A percentile compares a stretch with the other conserved stretches of the same genome.
Conservation (phyloP, 1,140 invertebrate species). For the Acromyrmex heyeri region DNA sequence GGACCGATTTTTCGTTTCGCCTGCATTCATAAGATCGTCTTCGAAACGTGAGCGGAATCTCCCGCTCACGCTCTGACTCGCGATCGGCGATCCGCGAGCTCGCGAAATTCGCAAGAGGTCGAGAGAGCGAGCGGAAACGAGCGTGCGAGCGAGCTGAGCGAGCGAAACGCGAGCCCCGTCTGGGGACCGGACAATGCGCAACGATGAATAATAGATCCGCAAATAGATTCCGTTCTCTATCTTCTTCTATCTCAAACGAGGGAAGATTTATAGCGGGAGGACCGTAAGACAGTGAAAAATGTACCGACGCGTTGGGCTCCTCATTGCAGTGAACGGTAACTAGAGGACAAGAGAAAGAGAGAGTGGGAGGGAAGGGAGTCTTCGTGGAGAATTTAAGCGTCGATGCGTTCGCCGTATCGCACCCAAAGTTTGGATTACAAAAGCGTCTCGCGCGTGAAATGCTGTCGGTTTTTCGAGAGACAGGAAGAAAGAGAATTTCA, state of each 20-base stretch:
- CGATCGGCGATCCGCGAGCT: slow-evolving; percentile 8
- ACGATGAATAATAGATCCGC: slow-evolving; percentile 70
- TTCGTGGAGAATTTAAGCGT: slow-evolving; percentile 50
- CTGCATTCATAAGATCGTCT: slow-evolving; percentile 47
- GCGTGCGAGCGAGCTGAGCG: slow-evolving; percentile 13
- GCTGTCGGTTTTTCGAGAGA: slow-evolving; percentile 26
- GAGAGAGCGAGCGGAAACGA: slow-evolving; percentile 36
- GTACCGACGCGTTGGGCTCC: slow-evolving; percentile 51
- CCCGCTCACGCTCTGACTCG: slow-evolving; percentile 11
- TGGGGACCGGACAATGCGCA: slow-evolving; percentile 66
- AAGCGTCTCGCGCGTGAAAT: slow-evolving; percentile 25
- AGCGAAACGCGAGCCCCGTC: slow-evolving; percentile 47
- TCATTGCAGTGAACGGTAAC: slow-evolving; percentile 58
- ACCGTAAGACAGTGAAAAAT: slow-evolving; percentile 65
- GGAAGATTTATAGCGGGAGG: slow-evolving; percentile 55
- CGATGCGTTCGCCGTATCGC: slow-evolving; percentile 45
- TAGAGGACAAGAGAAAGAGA: slow-evolving; percentile 31
- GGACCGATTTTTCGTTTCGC: slow-evolving; percentile 74
- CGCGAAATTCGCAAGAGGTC: slow-evolving; percentile 22
- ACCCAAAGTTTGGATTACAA: slow-evolving; percentile 47
- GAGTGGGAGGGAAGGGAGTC: not conserved
- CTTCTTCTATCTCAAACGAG: slow-evolving; percentile 38
- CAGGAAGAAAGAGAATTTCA: not conserved
- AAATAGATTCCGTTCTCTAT: slow-evolving; percentile 64
- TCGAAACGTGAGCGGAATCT: slow-evolving; percentile 55